Conservation (phyloP, 2,888 invertebrate genomes). For the Iselma pallidipennis region DNA sequence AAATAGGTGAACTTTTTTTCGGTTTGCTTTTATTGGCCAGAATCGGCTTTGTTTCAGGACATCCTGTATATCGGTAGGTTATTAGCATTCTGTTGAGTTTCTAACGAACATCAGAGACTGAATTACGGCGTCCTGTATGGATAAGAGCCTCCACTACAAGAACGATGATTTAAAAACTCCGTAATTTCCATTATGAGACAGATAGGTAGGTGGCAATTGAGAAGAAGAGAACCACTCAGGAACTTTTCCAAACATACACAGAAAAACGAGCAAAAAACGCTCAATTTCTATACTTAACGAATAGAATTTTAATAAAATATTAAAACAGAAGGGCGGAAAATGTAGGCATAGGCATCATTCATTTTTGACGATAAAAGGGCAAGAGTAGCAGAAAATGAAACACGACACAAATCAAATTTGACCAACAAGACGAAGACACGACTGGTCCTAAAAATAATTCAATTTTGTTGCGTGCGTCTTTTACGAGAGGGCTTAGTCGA, state of each 20-base stretch:
- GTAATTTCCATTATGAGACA: neutral
- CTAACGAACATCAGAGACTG: neutral
- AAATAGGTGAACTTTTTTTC: no score
- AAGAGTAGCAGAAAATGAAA: neutral
- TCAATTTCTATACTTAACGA: neutral
- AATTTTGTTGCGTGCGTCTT: neutral
- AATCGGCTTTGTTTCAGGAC: no score
- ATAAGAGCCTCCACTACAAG: slow-evolving; percentile 6
- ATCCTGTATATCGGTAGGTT: neutral
- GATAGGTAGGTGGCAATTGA: neutral
- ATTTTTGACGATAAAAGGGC: neutral
- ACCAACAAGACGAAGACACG: neutral
- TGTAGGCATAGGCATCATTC: neutral
- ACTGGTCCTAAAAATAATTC: neutral
- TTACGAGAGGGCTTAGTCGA: no score
- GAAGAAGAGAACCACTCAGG: neutral
- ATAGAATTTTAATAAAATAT: neutral
- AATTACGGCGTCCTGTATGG: slow-evolving; percentile 4
- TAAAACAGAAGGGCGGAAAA: neutral
- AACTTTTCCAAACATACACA: neutral
- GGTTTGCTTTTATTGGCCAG: no score
- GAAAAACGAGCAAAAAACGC: neutral
- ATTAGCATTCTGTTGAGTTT: neutral
- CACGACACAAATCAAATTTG: neutral
- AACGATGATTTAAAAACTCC: slow-evolving; percentile 9